Evolutionary conservation across 2,113 vertebrate species (phyloP), one percentile per base, ranked within the genome.

Genomic region (Spilogale gracilis): DNA sequence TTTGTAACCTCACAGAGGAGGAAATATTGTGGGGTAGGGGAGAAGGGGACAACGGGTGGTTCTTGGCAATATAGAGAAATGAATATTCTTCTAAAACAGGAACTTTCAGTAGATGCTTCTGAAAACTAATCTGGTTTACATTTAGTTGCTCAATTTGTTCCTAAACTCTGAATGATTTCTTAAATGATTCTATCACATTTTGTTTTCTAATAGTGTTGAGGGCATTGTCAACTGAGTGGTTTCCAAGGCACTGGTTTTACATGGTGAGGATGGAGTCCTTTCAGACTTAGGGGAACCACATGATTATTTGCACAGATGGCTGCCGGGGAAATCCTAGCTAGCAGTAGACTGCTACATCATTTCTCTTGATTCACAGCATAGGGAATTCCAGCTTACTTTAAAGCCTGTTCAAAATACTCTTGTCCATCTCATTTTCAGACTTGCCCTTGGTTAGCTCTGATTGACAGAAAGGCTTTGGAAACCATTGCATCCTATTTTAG

Each of bases 351-450:
- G 4, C 14, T 5, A 25, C 9, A 7, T 14, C 48, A 45, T 2
- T 7, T 18, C 2, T 98, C 83, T 48, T n/a, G 3, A 7, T 82
- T 88, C 20, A 38, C 30, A 69, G 4, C 0, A 5, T 30, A 54
- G 81, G 14, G 0, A 74, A 13, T 50, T 32, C 10, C 20, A 96
- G 27, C 3, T 83, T 18, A 45, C 60, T 67, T 45, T 58, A 38
- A 38, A 69, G 21, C 0, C 0, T 32, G 58, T 96, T 97, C 21
- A 27, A 6, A 89, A 18, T 43, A 82, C 54, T 89, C 73, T 94
- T 83, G 30, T 89, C 84, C n/a, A 67, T 79, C 50, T 94, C 86
- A 52, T 82, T 98, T 97, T 95, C 58, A 94, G 10, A 88, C 27
- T 27, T 94, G 0, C 43, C 48, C 38, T 96, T 83, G 84, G 80